phyloP scores from a whole-genome alignment of 2,797 vertebrate species.

The Lutjanus campechanus region DNA sequence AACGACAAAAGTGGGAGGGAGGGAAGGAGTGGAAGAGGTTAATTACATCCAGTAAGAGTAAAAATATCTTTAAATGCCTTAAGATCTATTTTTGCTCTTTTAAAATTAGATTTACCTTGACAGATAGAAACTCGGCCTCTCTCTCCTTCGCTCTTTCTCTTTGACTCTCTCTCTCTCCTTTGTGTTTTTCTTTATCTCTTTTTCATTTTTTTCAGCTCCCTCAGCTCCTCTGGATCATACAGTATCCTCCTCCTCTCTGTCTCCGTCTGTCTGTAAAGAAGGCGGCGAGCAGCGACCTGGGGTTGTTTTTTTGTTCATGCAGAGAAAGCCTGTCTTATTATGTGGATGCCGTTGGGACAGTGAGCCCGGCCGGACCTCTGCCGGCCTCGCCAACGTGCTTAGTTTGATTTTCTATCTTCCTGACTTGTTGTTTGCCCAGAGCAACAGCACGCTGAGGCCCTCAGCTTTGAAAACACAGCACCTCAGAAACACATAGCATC shows the following conservation, averaged over 20 bases:
- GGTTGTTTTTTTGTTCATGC: conserved; percentile 61
- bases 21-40: too few relatives aligned
- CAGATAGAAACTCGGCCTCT: conserved; percentile 2
- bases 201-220: conserved; percentile 24
- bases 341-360: conserved; percentile 51
- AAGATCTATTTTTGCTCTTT: conserved; percentile 8
- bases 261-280: conserved; percentile 22
- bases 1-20: too few relatives aligned
- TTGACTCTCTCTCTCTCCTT: conserved; percentile 13
- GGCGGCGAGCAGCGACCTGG: conserved; percentile 43
- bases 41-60: not conserved
- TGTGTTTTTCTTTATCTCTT: conserved; percentile 24
- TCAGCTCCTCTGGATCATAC: conserved; percentile 36
- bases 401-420: conserved; percentile 59
- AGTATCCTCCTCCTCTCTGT: conserved; percentile 19
- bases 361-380: conserved; percentile 45
- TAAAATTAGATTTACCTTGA: conserved; percentile 14
- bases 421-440: conserved; percentile 44
- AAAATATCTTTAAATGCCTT: not conserved
- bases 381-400: conserved; percentile 41
- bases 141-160: not conserved
- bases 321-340: conserved; percentile 56
- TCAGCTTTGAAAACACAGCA: conserved; percentile 4
- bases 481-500: conserved; percentile 35
- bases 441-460: conserved; percentile 35